phyloP scores from a whole-genome alignment of 2,888 invertebrate genomes.

The Acleris holmiana region DNA sequence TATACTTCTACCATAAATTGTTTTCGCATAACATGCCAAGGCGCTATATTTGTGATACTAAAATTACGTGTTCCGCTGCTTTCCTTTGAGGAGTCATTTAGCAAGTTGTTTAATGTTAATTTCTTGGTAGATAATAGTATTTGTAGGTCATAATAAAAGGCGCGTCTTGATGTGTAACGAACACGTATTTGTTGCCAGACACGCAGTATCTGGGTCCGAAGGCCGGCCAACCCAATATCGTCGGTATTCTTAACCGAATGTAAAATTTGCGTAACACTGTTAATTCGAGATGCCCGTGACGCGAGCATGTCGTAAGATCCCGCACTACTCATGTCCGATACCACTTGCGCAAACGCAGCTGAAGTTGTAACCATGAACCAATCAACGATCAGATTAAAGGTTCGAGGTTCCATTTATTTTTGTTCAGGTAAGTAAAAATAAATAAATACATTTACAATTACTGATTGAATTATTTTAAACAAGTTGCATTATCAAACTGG shows the following conservation, averaged over 20 bases:
- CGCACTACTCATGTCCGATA: slow-evolving; percentile 66
- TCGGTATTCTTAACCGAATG: slow-evolving; percentile 50
- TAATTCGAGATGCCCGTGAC: slow-evolving; percentile 58
- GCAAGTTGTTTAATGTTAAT: neutral
- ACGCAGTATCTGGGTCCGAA: slow-evolving; percentile 50
- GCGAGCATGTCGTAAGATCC: slow-evolving; percentile 55
- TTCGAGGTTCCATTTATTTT: neutral
- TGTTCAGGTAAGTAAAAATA: neutral
- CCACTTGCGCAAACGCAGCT: slow-evolving; percentile 65
- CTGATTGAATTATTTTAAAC: too few species aligned
- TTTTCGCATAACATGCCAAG: neutral
- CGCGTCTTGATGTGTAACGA: slow-evolving; percentile 26
- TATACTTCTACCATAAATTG: slow-evolving; percentile 11
- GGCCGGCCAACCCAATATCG: slow-evolving; percentile 52
- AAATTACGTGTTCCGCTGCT: slow-evolving; percentile 1
- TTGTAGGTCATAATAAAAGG: slow-evolving; percentile 14
- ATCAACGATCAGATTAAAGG: neutral
- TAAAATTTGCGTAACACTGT: slow-evolving; percentile 65
- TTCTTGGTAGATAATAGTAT: neutral
- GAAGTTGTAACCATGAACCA: slow-evolving; percentile 9
- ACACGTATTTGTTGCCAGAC: slow-evolving; percentile 24
- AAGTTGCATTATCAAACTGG: too few species aligned
- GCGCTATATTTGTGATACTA: slow-evolving; percentile 6
- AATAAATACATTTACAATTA: too few species aligned
- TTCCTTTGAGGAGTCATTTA: slow-evolving; percentile 2